phyloP scores from a whole-genome alignment of 2,797 vertebrate species.

The Micromesistius poutassou region DNA sequence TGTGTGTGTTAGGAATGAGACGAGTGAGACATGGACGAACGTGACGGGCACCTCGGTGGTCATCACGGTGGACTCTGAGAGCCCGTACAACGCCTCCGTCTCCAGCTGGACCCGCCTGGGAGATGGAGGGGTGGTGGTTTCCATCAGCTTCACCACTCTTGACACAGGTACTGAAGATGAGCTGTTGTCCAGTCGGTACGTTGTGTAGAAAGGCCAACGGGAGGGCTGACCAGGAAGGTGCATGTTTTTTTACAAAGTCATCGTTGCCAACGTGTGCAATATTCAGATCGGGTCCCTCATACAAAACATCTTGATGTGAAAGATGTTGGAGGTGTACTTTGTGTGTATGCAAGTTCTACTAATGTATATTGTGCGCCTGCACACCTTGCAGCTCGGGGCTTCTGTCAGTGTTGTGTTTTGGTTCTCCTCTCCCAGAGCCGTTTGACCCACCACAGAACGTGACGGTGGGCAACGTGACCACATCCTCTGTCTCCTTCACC shows the following conservation, averaged over 20 bases:
- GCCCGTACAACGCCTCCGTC: constrained; percentile 81
- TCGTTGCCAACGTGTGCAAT: too few species aligned
- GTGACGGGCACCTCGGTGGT: constrained; percentile 80
- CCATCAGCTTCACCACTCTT: constrained; percentile 78
- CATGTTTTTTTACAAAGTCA: too few species aligned
- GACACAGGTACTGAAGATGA: constrained; percentile 78
- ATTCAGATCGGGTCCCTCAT: background rate
- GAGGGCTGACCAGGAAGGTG: background rate
- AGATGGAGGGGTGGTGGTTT: constrained; percentile 81
- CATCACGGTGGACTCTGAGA: constrained; percentile 81
- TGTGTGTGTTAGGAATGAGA: constrained; percentile 78
- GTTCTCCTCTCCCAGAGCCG: constrained; percentile 65
- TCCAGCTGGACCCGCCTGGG: constrained; percentile 89
- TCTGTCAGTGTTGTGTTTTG: background rate
- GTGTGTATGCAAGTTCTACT: background rate
- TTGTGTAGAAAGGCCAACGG: background rate
- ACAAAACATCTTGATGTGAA: too few species aligned
- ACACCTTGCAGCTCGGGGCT: background rate
- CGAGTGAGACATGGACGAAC: constrained; percentile 76
- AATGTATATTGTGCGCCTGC: background rate
- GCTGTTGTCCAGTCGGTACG: background rate
- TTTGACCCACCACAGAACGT: constrained; percentile 85
- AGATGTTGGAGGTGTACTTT: background rate
- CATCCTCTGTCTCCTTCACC: constrained; percentile 78
- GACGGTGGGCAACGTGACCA: constrained; percentile 72